Conservation (phyloP, 1,140 invertebrate genomes). For the Cylas formicarius region DNA sequence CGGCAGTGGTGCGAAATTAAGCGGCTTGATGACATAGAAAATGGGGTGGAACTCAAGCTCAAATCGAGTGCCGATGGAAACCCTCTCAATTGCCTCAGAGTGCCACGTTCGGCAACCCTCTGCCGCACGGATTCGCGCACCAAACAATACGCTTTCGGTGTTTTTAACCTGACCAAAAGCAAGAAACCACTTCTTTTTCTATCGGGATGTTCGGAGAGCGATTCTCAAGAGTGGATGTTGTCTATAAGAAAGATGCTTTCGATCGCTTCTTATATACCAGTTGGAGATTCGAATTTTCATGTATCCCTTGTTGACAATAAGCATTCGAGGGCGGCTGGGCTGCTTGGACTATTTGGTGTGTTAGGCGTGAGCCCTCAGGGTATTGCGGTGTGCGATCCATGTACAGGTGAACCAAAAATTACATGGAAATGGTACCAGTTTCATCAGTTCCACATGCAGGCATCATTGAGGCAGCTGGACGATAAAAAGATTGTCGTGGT, state of each 20-base stretch:
- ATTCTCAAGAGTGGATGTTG: slow-evolving; percentile 50
- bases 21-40: slow-evolving; percentile 31
- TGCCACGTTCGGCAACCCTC: slow-evolving; percentile 43
- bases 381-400: slow-evolving; percentile 45
- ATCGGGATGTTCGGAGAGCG: slow-evolving; percentile 46
- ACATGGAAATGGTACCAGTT: slow-evolving; percentile 48
- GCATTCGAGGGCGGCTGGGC: slow-evolving; percentile 46
- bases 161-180: slow-evolving; percentile 42
- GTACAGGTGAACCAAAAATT: slow-evolving; percentile 42
- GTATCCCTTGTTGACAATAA: slow-evolving; percentile 50
- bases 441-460: slow-evolving; percentile 46
- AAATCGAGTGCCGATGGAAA: slow-evolving; percentile 32
- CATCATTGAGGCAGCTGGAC: slow-evolving; percentile 44
- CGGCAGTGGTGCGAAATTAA: slow-evolving; percentile 39
- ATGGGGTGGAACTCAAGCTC: slow-evolving; percentile 34
- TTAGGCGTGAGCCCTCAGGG: slow-evolving; percentile 43
- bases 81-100: slow-evolving; percentile 29
- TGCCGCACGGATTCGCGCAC: slow-evolving; percentile 49
- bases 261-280: slow-evolving; percentile 36
- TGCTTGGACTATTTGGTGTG: slow-evolving; percentile 48
- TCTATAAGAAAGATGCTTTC: slow-evolving; percentile 45
- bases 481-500: slow-evolving; percentile 49
- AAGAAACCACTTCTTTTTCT: slow-evolving; percentile 49
- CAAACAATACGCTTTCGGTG: slow-evolving; percentile 49
- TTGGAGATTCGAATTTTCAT: slow-evolving; percentile 40